Conservation (phyloP, 2,888 invertebrate species). For the Caenorhabditis virilis region DNA sequence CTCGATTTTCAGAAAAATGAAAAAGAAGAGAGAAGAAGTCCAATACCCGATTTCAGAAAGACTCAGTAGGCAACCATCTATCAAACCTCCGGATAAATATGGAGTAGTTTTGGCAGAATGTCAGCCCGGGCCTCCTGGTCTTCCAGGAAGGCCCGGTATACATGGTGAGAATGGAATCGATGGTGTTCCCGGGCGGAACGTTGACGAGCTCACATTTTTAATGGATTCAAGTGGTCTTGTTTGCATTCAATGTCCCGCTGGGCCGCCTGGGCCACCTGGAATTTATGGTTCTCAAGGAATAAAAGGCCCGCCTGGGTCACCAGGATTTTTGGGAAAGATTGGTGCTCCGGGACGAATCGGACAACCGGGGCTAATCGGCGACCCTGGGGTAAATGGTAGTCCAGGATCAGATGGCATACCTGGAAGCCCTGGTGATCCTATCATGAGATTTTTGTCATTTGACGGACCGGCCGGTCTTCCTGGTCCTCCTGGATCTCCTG, state of each 20-base stretch:
- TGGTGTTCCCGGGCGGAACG: slow-evolving; percentile 18
- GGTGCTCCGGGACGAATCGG: slow-evolving; percentile 13
- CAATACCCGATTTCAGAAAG: not conserved
- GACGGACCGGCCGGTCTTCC: slow-evolving; percentile 15
- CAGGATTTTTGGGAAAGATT: slow-evolving; percentile 7
- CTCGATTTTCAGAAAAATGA: too few species aligned
- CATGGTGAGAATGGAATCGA: slow-evolving; percentile 18
- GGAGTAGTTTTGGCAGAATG: too few species aligned
- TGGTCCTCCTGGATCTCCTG: slow-evolving; percentile 7
- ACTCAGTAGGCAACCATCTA: not conserved
- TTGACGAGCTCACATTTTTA: slow-evolving; percentile 9
- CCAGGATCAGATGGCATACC: not conserved
- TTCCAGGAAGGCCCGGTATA: slow-evolving; percentile 8
- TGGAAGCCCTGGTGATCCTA: not conserved
- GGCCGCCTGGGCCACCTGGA: slow-evolving; percentile 21
- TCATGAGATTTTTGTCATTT: not conserved
- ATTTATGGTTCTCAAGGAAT: slow-evolving; percentile 11
- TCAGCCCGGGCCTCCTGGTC: slow-evolving; percentile 7
- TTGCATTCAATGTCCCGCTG: slow-evolving; percentile 24
- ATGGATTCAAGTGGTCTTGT: not conserved
- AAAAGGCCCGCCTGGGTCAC: slow-evolving; percentile 6
- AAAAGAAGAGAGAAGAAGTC: too few species aligned
- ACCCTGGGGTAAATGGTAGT: not conserved
- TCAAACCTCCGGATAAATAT: not conserved
- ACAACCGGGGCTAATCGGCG: not conserved